These are phyloP conservation scores for Argynnis bischoffii DNA, from an alignment of 2,888 invertebrate species.

Conservation along the genomic window DNA sequence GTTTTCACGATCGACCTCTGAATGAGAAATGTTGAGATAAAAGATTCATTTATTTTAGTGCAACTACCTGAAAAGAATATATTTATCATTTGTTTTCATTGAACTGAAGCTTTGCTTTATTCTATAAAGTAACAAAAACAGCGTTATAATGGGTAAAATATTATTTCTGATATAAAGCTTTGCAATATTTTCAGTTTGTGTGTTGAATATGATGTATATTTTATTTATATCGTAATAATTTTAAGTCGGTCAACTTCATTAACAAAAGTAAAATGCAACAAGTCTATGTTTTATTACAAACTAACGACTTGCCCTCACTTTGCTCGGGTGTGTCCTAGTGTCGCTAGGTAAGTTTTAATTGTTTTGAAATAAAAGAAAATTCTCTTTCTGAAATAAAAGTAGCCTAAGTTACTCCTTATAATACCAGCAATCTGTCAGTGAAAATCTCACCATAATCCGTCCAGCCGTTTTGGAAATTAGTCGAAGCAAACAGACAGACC, in stretches of 20 bases:
- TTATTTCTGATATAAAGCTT: constrained; percentile 11
- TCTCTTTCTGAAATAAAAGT: too few relatives aligned
- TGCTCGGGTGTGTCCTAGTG: too few relatives aligned
- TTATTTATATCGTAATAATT: constrained; percentile 5
- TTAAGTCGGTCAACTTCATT: not conserved
- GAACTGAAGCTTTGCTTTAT: constrained; percentile 35
- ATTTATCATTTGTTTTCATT: constrained; percentile 39
- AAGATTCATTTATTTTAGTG: constrained; percentile 64
- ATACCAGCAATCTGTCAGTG: too few relatives aligned
- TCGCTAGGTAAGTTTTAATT: too few relatives aligned
- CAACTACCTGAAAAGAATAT: constrained; percentile 45
- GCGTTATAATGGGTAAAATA: constrained; percentile 20
- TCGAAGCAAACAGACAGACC: too few relatives aligned
- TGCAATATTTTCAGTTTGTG: constrained; percentile 5
- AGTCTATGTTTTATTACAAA: too few relatives aligned
- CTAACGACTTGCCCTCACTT: too few relatives aligned
- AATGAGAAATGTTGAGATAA: constrained; percentile 55
- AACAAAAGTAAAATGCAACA: not conserved
- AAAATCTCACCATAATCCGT: too few relatives aligned
- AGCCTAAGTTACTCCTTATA: too few relatives aligned
- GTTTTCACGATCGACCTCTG: constrained; percentile 51
- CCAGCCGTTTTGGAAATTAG: too few relatives aligned
- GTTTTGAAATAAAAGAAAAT: too few relatives aligned
- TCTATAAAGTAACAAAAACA: constrained; percentile 16
- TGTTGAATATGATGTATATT: not conserved